Conservation (phyloP, 2,113 vertebrate genomes). For the Hippocampus abdominalis region DNA sequence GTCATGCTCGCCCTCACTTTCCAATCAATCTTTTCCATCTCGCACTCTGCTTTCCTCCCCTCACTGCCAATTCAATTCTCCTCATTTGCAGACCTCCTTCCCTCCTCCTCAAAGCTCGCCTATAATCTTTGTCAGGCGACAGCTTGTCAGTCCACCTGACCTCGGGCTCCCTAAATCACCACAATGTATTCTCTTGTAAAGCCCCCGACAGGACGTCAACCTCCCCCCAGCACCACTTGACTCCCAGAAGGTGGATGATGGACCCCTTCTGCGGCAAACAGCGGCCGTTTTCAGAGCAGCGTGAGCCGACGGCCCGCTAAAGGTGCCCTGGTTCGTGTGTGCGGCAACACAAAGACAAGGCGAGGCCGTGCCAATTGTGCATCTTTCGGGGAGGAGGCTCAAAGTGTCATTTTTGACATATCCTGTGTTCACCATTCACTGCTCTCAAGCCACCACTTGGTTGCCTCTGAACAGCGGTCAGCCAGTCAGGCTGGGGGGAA, state of each 20-base stretch:
- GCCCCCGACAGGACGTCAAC: constrained; percentile 54
- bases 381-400: constrained; percentile 26
- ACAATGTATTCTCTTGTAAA: constrained; percentile 60
- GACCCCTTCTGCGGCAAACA: constrained; percentile 62
- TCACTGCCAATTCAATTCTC: constrained; percentile 30
- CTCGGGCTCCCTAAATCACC: constrained; percentile 63
- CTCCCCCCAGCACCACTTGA: constrained; percentile 53
- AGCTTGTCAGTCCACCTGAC: constrained; percentile 57
- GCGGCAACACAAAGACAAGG: constrained; percentile 25
- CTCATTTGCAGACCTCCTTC: constrained; percentile 2
- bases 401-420: neutral
- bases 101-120: constrained; percentile 33
- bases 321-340: constrained; percentile 16
- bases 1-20: constrained; percentile 16
- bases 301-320: constrained; percentile 36
- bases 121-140: constrained; percentile 43
- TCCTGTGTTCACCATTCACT: too few species aligned
- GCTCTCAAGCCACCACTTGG: neutral
- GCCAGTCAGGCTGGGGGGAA: neutral
- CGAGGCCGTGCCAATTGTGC: constrained; percentile 34
- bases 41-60: constrained; percentile 10
- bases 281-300: constrained; percentile 20
- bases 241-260: constrained; percentile 45
- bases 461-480: neutral
- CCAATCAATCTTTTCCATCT: constrained; percentile 38